Evolutionary conservation across 64 coral and sea anemone species (phyloP).

Genomic region (Pocillopora damicornis): DNA sequence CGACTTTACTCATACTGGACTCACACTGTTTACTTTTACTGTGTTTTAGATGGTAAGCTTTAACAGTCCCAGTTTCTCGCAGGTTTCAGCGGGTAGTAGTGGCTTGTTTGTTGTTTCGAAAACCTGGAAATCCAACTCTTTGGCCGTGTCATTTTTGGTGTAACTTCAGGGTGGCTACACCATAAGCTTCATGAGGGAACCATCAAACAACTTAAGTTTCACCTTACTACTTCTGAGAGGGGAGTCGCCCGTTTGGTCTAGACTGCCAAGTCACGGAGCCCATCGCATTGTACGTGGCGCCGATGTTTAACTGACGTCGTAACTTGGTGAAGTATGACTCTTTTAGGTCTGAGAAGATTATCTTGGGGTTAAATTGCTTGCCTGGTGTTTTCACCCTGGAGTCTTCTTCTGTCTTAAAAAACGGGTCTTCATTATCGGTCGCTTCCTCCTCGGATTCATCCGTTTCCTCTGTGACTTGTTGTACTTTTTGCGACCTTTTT

Average conservation of each 20-base stretch:
- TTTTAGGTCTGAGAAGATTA: slow-evolving; percentile 6
- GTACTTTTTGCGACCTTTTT: background rate
- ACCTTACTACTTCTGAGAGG: slow-evolving; percentile 31
- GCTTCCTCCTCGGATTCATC: slow-evolving; percentile 27
- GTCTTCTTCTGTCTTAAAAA: slow-evolving; percentile 46
- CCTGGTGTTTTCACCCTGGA: slow-evolving; percentile 31
- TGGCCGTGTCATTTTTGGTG: slow-evolving; percentile 11
- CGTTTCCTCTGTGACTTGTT: slow-evolving; percentile 2
- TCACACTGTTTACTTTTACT: background rate
- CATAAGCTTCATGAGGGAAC: slow-evolving; percentile 34
- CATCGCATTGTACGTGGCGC: slow-evolving; percentile 37
- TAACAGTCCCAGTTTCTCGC: slow-evolving; percentile 28
- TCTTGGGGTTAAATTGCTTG: slow-evolving; percentile 29
- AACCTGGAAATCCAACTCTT: slow-evolving; percentile 37
- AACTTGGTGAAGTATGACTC: background rate
- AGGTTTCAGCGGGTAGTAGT: slow-evolving; percentile 48
- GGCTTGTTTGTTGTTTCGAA: slow-evolving; percentile 27
- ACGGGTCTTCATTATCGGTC: slow-evolving; percentile 14
- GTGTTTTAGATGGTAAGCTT: background rate
- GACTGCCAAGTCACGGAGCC: slow-evolving; percentile 15
- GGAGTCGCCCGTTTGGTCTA: slow-evolving; percentile 47
- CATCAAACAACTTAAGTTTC: slow-evolving; percentile 44
- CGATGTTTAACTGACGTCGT: slow-evolving; percentile 15
- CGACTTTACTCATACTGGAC: background rate
- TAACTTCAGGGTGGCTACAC: slow-evolving; percentile 32